Percentiles rank a stretch among this genome's conserved stretches.
These are phyloP conservation scores for Heliocidaris erythrogramma DNA, from an alignment of 35 echinoderm and acorn worm genomes.

Conservation along the genomic window DNA sequence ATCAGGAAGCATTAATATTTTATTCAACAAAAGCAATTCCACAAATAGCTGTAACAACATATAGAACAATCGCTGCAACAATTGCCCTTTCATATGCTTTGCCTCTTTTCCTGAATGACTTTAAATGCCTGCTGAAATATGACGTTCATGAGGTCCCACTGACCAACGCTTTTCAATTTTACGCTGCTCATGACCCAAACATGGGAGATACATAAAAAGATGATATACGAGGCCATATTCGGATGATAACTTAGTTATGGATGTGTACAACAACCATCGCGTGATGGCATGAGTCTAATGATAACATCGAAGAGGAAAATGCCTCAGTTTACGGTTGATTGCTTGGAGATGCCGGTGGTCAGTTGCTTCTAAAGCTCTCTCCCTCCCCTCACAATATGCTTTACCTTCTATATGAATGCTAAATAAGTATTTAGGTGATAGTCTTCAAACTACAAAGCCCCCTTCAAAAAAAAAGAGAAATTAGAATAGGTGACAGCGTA, in stretches of 20 bases:
- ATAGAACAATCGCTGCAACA: not conserved
- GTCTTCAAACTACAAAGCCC: not conserved
- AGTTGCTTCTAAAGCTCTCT: not conserved
- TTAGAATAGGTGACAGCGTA: no score
- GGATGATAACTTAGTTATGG: not conserved
- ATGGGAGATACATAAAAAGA: not conserved
- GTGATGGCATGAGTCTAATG: not conserved
- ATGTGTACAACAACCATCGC: not conserved
- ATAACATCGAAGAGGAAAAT: not conserved
- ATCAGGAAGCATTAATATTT: not conserved
- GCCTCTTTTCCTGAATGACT: not conserved
- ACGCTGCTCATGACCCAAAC: not conserved
- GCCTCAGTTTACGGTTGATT: no score
- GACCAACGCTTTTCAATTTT: not conserved
- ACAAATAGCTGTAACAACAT: not conserved
- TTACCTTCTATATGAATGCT: no score
- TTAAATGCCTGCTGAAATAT: not conserved
- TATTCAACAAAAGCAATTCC: not conserved
- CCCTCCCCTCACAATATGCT: not conserved
- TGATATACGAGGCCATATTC: not conserved
- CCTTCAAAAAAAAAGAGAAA: no score
- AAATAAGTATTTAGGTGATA: not conserved
- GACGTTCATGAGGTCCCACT: not conserved
- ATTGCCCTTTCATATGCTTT: not conserved
- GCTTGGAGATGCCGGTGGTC: not conserved